These are phyloP conservation scores for Upupa epops DNA, from an alignment of 2,113 vertebrate species.

Conservation along the genomic window DNA sequence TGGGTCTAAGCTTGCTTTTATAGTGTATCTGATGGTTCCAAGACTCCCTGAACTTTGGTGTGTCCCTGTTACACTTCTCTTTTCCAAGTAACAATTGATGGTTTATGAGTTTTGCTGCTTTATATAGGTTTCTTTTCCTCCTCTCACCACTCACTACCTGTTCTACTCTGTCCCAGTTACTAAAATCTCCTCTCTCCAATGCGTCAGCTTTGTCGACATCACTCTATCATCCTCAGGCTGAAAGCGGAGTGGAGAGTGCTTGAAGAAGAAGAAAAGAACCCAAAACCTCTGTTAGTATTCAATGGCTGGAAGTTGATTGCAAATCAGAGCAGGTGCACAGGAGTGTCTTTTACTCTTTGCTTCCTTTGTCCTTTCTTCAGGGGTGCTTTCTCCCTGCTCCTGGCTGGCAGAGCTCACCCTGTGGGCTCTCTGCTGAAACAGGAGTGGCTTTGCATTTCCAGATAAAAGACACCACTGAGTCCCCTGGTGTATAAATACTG, in stretches of 20 bases:
- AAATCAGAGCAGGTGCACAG: neutral
- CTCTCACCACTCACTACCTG: neutral
- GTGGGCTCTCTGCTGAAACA: rapidly evolving
- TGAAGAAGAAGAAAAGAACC: neutral
- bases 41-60: neutral
- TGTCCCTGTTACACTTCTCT: neutral
- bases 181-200: neutral
- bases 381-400: neutral
- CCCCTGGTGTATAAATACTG: neutral
- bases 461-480: neutral
- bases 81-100: neutral
- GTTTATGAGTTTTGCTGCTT: slow-evolving; percentile 22
- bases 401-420: neutral
- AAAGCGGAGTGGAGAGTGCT: neutral
- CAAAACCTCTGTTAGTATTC: neutral
- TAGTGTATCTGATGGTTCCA: neutral
- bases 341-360: neutral
- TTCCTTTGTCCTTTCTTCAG: neutral
- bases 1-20: neutral
- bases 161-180: slow-evolving; percentile 44
- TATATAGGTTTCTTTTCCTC: slow-evolving; percentile 33
- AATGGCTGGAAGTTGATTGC: neutral
- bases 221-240: neutral
- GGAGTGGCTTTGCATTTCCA: neutral
- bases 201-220: neutral